These are phyloP conservation scores for Scotopteryx bipunctaria DNA, from an alignment of 2,888 invertebrate genomes.

Conservation along the genomic window DNA sequence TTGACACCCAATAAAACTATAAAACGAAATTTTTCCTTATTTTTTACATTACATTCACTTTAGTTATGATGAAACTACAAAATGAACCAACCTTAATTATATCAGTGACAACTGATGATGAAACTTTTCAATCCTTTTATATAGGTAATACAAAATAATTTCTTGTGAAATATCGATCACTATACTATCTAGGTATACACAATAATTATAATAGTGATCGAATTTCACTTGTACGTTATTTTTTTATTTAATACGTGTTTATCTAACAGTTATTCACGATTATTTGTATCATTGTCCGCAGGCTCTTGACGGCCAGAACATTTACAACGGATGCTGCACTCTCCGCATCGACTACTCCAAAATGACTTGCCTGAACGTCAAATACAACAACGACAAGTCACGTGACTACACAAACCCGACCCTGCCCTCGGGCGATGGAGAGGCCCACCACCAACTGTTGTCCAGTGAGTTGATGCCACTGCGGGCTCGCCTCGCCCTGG, in stretches of 20 bases:
- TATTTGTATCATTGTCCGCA: conserved; percentile 74
- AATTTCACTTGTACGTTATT: no score
- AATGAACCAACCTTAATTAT: no score
- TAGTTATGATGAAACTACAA: no score
- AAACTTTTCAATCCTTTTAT: no score
- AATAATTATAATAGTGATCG: no score
- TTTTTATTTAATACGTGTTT: no score
- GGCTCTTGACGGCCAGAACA: conserved; percentile 98
- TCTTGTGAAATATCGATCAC: no score
- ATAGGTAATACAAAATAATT: no score
- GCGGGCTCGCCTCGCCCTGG: conserved; percentile 79
- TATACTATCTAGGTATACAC: no score
- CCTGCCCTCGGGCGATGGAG: conserved; percentile 96
- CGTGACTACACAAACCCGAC: conserved; percentile 99
- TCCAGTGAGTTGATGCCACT: conserved; percentile 86
- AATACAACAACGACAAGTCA: conserved; percentile 99
- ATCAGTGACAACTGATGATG: no score
- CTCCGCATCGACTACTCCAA: conserved; percentile 99
- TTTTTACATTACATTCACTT: conserved; percentile 28
- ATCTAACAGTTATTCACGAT: no score
- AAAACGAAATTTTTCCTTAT: conserved; percentile 59
- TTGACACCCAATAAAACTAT: conserved; percentile 57
- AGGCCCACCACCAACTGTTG: conserved; percentile 84
- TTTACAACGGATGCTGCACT: conserved; percentile 99
- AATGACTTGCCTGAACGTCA: conserved; percentile 98